Base-by-base conservation (phyloP, 2,113 vertebrate species). In the Bubo bubo region DNA sequence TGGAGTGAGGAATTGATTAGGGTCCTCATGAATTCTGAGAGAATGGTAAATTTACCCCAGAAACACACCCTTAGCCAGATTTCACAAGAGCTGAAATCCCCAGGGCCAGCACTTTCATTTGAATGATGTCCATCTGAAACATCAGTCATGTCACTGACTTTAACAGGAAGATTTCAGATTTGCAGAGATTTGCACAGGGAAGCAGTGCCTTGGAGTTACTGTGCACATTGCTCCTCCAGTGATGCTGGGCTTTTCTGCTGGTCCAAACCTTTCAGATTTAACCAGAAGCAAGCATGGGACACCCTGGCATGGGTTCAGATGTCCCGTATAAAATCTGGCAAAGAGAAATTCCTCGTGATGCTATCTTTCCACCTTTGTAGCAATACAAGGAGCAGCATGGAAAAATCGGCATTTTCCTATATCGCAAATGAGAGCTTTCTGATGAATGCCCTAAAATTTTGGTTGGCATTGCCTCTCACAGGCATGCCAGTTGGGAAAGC, bases 201-300 rank as follows among this genome's bases (percentile, higher is more conserved):
- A 15, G 4, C 2, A 1, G 6, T 4, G 5, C 18, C 11, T 8
- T 20, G 6, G 23, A 18, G 50, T 50, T 63, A 13, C 37, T 20
- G 22, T 12, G 5, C 21, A 43, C 26, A 19, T 6, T 30, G 35
- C 4, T 74, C 14, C 30, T 45, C 4, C 30, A 45, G 34, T 15
- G 27, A 28, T 39, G 58, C 55, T 35, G 56, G 72, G 17, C 21
- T 83, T 76, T 86, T 47, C 62, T 56, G 15, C 5, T 47, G 7
- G 6, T 15, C n/a, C 34, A 80, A 53, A 77, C 19, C 24, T 79
- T 79, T 66, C 32, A 55, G 35, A 49, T 10, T 39, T 53, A 37
- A 58, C 6, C 17, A 91, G 37, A 62, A 85, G 28, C n/a, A 86
- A 86, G 50, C 1, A 1, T 17, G 32, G 21, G n/a, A 86, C 19